phyloP scores from a whole-genome alignment of 2,113 vertebrate species.

The Chionis minor region DNA sequence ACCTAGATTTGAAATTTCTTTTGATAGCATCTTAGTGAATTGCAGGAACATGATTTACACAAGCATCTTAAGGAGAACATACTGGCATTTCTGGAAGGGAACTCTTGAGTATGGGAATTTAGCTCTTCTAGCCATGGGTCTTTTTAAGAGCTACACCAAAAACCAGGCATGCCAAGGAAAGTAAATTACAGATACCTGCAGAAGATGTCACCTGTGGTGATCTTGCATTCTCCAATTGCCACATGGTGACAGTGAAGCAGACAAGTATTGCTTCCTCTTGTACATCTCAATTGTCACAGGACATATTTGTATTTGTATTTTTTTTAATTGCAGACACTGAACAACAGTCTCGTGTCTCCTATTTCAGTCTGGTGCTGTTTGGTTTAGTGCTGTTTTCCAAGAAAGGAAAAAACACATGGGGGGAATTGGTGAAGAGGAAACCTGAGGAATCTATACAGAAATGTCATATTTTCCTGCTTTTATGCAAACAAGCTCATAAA shows the following conservation, averaged over 20 bases:
- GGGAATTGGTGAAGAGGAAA: neutral
- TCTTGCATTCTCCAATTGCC: neutral
- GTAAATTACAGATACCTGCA: neutral
- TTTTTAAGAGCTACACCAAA: neutral
- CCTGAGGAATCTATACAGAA: neutral
- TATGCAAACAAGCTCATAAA: neutral
- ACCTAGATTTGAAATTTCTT: neutral
- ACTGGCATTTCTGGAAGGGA: neutral
- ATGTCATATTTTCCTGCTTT: neutral
- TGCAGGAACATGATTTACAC: neutral
- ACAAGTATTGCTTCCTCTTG: neutral
- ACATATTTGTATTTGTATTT: neutral
- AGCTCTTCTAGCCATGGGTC: neutral
- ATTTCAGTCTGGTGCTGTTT: neutral
- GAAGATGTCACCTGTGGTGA: neutral
- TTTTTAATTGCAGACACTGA: neutral
- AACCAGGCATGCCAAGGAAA: neutral
- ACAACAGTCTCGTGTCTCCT: neutral
- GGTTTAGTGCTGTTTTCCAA: neutral
- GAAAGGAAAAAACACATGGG: neutral
- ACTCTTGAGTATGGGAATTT: neutral
- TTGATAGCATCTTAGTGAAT: conserved; percentile 22
- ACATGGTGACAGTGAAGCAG: neutral
- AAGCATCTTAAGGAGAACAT: neutral
- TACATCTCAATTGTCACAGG: neutral